Evolutionary conservation across 2,113 vertebrate genomes (phyloP).

Genomic region (Tympanuchus pallidicinctus): DNA sequence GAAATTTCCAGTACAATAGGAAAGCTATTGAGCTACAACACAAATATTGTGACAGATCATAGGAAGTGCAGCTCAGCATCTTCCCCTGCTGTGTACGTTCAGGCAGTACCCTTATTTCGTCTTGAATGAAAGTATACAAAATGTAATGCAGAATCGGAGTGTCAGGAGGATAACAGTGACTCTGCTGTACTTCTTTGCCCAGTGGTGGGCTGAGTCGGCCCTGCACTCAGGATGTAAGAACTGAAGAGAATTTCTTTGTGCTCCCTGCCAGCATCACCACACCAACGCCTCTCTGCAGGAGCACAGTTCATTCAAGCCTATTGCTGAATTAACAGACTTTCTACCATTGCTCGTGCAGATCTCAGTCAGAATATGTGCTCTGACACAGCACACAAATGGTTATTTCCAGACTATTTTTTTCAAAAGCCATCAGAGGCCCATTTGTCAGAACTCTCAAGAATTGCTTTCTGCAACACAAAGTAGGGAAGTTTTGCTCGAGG

Average conservation of each 20-base stretch:
- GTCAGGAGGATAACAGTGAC: background rate
- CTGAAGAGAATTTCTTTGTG: background rate
- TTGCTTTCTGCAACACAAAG: background rate
- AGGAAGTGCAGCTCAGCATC: background rate
- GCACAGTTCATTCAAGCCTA: background rate
- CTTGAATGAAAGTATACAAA: background rate
- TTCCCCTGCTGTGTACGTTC: background rate
- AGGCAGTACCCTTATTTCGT: background rate
- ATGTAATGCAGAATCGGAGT: background rate
- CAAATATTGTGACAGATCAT: slow-evolving; percentile 1
- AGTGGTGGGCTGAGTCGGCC: background rate
- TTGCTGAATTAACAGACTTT: background rate
- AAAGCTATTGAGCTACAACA: background rate
- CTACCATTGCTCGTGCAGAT: rapidly evolving
- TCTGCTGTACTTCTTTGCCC: background rate
- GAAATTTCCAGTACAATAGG: background rate
- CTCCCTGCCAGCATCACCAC: background rate
- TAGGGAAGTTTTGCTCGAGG: background rate
- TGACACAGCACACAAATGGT: background rate
- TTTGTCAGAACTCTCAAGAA: background rate
- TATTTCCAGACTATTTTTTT: background rate
- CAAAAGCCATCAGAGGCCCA: background rate
- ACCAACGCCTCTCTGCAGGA: background rate
- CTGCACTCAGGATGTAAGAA: background rate
- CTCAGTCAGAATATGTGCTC: rapidly evolving